Evolutionary conservation across 2,797 vertebrate species (phyloP).

Genomic region (Xerus rutilus): DNA sequence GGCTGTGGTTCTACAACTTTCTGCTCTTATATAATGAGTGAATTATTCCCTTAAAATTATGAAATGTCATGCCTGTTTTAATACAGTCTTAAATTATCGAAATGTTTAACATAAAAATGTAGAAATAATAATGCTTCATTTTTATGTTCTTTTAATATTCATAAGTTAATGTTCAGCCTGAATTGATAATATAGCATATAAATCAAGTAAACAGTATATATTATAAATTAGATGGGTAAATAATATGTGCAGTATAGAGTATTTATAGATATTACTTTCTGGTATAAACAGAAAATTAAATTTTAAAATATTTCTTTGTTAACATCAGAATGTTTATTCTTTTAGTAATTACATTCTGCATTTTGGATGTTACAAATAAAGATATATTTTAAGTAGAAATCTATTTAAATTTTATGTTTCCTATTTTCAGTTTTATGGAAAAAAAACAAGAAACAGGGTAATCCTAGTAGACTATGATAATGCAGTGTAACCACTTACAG

Average conservation of each 20-base stretch:
- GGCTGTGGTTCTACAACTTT: not conserved
- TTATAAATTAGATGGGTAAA: conserved; percentile 13
- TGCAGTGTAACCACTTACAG: not conserved
- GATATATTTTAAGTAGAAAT: not conserved
- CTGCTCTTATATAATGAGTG: not conserved
- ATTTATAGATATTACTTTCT: not conserved
- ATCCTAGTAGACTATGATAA: not conserved
- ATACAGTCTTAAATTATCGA: conserved; percentile 1
- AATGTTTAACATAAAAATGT: conserved; percentile 34
- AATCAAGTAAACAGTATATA: not conserved
- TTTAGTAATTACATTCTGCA: not conserved
- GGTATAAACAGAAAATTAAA: not conserved
- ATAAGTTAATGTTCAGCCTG: not conserved
- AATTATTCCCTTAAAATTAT: conserved; percentile 17
- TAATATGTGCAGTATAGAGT: not conserved
- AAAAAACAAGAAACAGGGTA: not conserved
- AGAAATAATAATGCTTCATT: conserved; percentile 12
- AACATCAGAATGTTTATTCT: not conserved
- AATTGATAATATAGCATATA: not conserved
- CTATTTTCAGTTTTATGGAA: not conserved
- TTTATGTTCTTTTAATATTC: conserved; percentile 56
- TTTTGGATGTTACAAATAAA: not conserved
- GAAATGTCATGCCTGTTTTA: not conserved
- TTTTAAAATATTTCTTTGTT: not conserved
- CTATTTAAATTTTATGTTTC: not conserved